These are phyloP conservation scores for Panthera leo DNA, from an alignment of 2,113 vertebrate genomes.

Conservation along the genomic window DNA sequence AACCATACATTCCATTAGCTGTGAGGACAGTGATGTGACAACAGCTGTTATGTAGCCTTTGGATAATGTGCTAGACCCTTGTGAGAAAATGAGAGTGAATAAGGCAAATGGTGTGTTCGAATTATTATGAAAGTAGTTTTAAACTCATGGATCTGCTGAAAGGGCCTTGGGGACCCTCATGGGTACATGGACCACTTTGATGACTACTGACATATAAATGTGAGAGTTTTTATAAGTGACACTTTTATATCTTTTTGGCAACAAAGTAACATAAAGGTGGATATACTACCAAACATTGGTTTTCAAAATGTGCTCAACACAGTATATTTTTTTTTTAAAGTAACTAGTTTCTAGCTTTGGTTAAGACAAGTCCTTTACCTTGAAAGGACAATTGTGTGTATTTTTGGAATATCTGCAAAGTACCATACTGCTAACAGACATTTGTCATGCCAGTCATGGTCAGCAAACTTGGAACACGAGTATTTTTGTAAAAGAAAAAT, in stretches of 20 bases:
- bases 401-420: background rate
- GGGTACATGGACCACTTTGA: background rate
- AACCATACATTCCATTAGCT: background rate
- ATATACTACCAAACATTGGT: background rate
- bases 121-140: background rate
- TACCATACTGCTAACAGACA: background rate
- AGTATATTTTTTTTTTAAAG: background rate
- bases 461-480: background rate
- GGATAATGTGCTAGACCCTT: background rate
- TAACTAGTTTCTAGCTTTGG: constrained; percentile 16
- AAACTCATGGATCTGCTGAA: background rate
- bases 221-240: background rate
- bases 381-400: background rate
- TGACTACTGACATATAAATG: background rate
- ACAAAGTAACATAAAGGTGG: background rate
- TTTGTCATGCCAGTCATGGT: background rate
- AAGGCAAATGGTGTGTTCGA: background rate
- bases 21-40: background rate
- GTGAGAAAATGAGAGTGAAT: background rate
- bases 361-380: constrained; percentile 1
- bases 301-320: background rate
- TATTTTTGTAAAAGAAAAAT: constrained; percentile 14
- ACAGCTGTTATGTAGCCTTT: background rate
- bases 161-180: background rate
- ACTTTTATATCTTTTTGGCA: background rate